Evolutionary conservation across 30 jellyfish, hydroid and myxozoan species (phyloP).

Genomic region (Aurelia coerulea): DNA sequence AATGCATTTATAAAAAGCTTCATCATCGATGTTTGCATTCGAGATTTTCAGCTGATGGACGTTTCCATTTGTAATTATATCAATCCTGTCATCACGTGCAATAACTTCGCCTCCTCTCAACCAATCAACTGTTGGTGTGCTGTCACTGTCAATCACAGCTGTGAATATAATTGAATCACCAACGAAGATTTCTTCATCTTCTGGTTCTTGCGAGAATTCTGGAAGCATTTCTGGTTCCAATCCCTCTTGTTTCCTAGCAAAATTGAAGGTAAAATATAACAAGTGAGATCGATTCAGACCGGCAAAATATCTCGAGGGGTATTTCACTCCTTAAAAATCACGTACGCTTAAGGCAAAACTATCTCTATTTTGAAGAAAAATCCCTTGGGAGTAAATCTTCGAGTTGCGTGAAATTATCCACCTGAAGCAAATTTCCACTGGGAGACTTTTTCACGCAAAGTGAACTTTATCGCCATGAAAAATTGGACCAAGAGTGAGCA

Average conservation of each 20-base stretch:
- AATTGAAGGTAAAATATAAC: neutral
- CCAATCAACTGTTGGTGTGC: constrained; percentile 57
- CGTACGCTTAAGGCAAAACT: no score
- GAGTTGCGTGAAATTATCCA: no score
- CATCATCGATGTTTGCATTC: constrained; percentile 80
- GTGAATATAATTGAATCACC: constrained; percentile 42
- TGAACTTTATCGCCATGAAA: no score
- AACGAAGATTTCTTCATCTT: constrained; percentile 43
- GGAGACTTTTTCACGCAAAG: no score
- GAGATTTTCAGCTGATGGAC: constrained; percentile 47
- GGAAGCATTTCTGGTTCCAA: constrained; percentile 17
- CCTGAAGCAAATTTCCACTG: no score
- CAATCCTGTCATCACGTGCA: constrained; percentile 36
- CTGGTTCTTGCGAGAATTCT: constrained; percentile 32
- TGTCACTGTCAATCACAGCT: constrained; percentile 35
- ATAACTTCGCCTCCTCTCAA: constrained; percentile 40
- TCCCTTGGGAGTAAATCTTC: no score
- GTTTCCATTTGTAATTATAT: constrained; percentile 24
- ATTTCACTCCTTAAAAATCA: no score
- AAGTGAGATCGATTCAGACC: no score
- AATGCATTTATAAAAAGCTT: constrained; percentile 81
- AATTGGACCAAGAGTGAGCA: no score
- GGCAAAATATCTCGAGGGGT: no score
- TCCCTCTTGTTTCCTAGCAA: neutral
- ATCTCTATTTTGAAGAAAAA: no score